phyloP scores from a whole-genome alignment of 2,113 vertebrate genomes.

The Dissostichus mawsoni region DNA sequence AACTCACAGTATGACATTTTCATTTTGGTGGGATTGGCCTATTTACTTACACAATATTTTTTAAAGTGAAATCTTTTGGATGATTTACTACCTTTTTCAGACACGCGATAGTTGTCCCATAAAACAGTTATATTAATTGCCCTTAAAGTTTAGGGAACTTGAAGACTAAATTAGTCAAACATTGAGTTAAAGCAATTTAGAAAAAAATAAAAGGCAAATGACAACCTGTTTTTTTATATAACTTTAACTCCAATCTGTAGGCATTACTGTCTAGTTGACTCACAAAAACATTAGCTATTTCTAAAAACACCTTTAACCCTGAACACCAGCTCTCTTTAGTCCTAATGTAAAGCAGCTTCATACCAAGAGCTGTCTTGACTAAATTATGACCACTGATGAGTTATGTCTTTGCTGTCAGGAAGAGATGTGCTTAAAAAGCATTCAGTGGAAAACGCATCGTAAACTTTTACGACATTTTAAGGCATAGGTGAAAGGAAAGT shows the following conservation, averaged over 20 bases:
- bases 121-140: too few species aligned
- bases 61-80: too few species aligned
- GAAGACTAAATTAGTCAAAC: too few species aligned
- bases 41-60: too few species aligned
- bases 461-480: conserved; percentile 70
- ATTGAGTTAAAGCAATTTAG: too few species aligned
- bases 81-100: too few species aligned
- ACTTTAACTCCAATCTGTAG: not conserved
- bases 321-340: conserved; percentile 1
- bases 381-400: conserved; percentile 57
- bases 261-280: not conserved
- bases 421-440: conserved; percentile 76
- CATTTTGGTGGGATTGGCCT: too few species aligned
- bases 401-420: conserved; percentile 63
- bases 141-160: too few species aligned
- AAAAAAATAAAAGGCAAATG: not conserved
- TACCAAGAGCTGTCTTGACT: conserved; percentile 49
- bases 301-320: not conserved
- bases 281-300: not conserved
- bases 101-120: too few species aligned
- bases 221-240: not conserved
- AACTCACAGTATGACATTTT: too few species aligned
- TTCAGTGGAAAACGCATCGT: conserved; percentile 69
- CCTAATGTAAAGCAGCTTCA: conserved; percentile 47
- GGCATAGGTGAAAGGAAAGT: conserved; percentile 47